These are phyloP conservation scores for Parazoanthus swiftii DNA, from an alignment of 92 coral and sea anemone genomes.

Conservation along the genomic window DNA sequence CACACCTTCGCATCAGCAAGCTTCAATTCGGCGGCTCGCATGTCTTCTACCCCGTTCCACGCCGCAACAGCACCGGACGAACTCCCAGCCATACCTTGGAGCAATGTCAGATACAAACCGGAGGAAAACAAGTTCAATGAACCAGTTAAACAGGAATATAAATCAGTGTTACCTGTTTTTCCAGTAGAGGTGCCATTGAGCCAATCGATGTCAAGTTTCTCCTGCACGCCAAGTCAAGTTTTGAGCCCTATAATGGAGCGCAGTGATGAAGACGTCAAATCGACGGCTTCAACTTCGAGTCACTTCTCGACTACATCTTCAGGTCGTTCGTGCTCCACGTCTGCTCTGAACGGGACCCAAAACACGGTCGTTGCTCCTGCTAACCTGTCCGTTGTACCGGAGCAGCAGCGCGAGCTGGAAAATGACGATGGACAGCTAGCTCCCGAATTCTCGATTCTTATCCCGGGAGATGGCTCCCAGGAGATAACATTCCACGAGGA, in stretches of 20 bases:
- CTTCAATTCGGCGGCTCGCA: slow-evolving; percentile 74
- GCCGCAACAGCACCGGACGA: slow-evolving; percentile 57
- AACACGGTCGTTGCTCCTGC: slow-evolving; percentile 33
- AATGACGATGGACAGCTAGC: slow-evolving; percentile 3
- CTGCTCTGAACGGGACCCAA: slow-evolving; percentile 52
- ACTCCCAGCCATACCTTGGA: slow-evolving; percentile 67
- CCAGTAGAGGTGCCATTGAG: slow-evolving; percentile 26
- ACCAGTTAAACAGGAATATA: slow-evolving; percentile 23
- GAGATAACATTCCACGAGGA: slow-evolving; percentile 53
- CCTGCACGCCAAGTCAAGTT: slow-evolving; percentile 75
- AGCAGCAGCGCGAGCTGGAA: slow-evolving; percentile 14
- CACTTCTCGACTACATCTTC: slow-evolving; percentile 66
- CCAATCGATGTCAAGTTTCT: slow-evolving; percentile 46
- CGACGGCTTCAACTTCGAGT: slow-evolving; percentile 54
- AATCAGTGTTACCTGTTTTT: slow-evolving; percentile 13
- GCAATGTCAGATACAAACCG: slow-evolving; percentile 69
- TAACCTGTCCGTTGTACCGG: slow-evolving; percentile 38
- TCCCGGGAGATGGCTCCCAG: slow-evolving; percentile 29
- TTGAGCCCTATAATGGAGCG: slow-evolving; percentile 93
- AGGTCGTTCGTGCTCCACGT: slow-evolving; percentile 45
- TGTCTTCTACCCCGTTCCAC: slow-evolving; percentile 88
- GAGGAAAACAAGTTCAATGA: slow-evolving; percentile 34
- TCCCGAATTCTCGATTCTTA: slow-evolving; percentile 32
- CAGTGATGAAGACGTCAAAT: slow-evolving; percentile 84
- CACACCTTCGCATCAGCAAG: slow-evolving; percentile 54